Conservation (phyloP, 2,888 invertebrate species). For the Cecidostiba fungosa region DNA sequence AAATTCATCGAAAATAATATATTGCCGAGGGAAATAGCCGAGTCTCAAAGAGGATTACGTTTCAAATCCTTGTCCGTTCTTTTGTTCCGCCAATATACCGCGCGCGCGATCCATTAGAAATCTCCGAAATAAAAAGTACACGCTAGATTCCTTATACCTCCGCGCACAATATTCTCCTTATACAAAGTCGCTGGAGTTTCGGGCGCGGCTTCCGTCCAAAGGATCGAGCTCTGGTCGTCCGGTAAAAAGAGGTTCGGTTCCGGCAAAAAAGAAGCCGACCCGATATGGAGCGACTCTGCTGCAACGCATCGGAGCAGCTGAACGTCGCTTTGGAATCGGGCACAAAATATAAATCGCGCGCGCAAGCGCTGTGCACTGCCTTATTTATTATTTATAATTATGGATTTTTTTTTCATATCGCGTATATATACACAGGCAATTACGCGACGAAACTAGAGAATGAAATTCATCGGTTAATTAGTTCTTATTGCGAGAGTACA, state of each 20-base stretch:
- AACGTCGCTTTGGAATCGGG: constrained; percentile 51
- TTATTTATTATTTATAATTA: constrained; percentile 77
- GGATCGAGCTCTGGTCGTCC: neutral
- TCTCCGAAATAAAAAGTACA: neutral
- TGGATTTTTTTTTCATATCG: constrained; percentile 74
- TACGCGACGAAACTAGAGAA: constrained; percentile 56
- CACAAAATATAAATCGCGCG: constrained; percentile 42
- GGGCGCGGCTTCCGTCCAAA: constrained; percentile 51
- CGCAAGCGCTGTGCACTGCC: constrained; percentile 63
- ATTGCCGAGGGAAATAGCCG: constrained; percentile 41
- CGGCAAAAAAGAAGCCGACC: constrained; percentile 63
- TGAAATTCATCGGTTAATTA: constrained; percentile 58
- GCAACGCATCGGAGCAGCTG: constrained; percentile 62
- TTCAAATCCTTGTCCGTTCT: constrained; percentile 10
- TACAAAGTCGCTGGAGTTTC: constrained; percentile 30
- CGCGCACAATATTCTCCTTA: neutral
- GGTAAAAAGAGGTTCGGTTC: constrained; percentile 73
- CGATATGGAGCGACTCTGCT: constrained; percentile 75
- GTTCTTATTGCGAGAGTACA: constrained; percentile 35
- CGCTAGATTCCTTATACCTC: neutral
- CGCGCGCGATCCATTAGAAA: neutral
- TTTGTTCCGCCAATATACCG: constrained; percentile 20
- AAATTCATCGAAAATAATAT: constrained; percentile 24
- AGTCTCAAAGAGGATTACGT: constrained; percentile 44
- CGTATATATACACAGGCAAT: too few species aligned